Evolutionary conservation across 2,888 invertebrate genomes (phyloP), one percentile per base, ranked within the genome.

Genomic region (Dioctria linearis): DNA sequence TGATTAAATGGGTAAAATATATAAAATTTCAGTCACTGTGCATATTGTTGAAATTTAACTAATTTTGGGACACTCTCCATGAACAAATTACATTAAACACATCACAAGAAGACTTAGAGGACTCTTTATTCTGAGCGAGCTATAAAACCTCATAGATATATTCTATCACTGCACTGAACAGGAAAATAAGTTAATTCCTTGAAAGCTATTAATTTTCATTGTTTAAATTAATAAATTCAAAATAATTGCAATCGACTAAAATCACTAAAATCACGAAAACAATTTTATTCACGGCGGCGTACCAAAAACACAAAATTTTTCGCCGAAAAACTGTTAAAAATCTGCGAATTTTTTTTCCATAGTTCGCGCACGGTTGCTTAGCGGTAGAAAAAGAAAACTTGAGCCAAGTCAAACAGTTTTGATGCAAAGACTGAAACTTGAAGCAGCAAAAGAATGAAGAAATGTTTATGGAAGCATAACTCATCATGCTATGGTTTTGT

Each of bases 391-490:
- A 81, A 81, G 81, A 80, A 80, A 81, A 73, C 75, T 69, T 67
- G 75, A 69, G 69, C 66, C 51, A 67, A 75, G 78, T 69, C 73
- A 76, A 81, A 80, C 63, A 79, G 73, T 82, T 82, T 82, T 71
- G 78, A 79, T 79, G 80, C 80, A 57, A 82, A 78, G 71, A 80
- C 71, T 82, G 80, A 80, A 80, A 76, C 76, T 49, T 57, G 63
- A 78, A 57, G 57, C 51, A 78, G 66, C 42, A 37, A 67, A 78
- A 67, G 57, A 66, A 13, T 80, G 78, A 83, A 82, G 80, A 81
- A 81, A 80, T 83, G 80, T 83, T 80, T 82, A 80, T 82, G 82
- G 83, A 83, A 83, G 81, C 82, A 82, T 81, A 83, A 82, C 82
- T 82, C 78, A 25, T 25, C 25, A 5, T 49, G 51, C 65, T 40